These are phyloP conservation scores for Desoria tigrina DNA, from an alignment of 2,888 invertebrate genomes.

Conservation along the genomic window DNA sequence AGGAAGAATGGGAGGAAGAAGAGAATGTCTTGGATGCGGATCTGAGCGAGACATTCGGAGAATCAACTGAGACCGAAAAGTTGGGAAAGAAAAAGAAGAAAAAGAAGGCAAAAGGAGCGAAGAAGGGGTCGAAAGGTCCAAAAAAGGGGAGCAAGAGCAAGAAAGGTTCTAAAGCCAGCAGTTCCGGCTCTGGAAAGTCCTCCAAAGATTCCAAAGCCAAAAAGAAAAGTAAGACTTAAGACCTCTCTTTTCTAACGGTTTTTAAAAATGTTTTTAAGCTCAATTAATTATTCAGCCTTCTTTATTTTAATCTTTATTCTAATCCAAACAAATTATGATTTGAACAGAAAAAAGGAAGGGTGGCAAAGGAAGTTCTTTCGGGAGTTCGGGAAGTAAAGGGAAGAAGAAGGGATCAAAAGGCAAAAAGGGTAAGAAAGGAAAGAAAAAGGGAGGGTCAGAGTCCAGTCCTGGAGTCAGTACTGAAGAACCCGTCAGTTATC, in stretches of 20 bases:
- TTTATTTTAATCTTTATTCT: no score
- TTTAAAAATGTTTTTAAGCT: no score
- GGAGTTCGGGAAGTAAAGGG: neutral
- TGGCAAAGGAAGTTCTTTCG: neutral
- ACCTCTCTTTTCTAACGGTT: no score
- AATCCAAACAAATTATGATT: no score
- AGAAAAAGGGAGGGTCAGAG: slow-evolving; percentile 38
- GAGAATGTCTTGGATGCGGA: slow-evolving; percentile 12
- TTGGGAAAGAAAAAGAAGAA: slow-evolving; percentile 34
- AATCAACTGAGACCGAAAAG: slow-evolving; percentile 37
- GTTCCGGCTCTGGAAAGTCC: no score
- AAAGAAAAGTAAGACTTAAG: slow-evolving; percentile 45
- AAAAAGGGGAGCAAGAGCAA: slow-evolving; percentile 4
- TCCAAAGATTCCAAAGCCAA: slow-evolving; percentile 56
- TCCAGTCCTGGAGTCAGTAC: slow-evolving; percentile 49
- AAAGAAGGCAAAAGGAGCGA: slow-evolving; percentile 25
- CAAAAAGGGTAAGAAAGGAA: slow-evolving; percentile 40
- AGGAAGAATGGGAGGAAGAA: slow-evolving; percentile 31
- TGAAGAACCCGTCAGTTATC: slow-evolving; percentile 38
- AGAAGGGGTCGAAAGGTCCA: slow-evolving; percentile 18
- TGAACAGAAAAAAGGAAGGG: neutral
- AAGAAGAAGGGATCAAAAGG: slow-evolving; percentile 56
- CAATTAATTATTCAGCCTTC: no score
- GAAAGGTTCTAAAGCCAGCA: slow-evolving; percentile 5
- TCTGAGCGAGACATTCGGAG: slow-evolving; percentile 12